Percentiles rank a stretch among this genome's conserved stretches.
These are phyloP conservation scores for Enteromius treurensis DNA, from an alignment of 2,797 vertebrate genomes.

Conservation along the genomic window DNA sequence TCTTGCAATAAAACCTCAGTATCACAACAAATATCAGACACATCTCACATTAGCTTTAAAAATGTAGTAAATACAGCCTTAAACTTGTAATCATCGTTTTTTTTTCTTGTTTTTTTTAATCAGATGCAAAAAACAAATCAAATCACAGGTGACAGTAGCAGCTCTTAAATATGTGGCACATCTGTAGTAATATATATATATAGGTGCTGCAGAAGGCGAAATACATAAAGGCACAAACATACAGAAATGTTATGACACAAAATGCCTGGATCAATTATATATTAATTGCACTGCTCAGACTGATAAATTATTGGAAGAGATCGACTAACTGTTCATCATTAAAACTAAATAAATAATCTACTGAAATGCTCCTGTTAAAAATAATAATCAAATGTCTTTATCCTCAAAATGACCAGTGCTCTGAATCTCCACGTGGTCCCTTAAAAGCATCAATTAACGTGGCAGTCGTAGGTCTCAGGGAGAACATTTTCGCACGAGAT, in stretches of 20 bases:
- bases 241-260: conserved; percentile 76
- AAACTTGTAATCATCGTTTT: conserved; percentile 76
- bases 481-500: conserved; percentile 67
- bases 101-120: conserved; percentile 72
- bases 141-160: conserved; percentile 89
- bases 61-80: conserved; percentile 77
- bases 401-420: conserved; percentile 58
- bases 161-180: conserved; percentile 83
- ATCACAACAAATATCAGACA: conserved; percentile 91
- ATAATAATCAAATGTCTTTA: conserved; percentile 47
- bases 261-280: conserved; percentile 69
- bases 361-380: conserved; percentile 49
- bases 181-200: conserved; percentile 69
- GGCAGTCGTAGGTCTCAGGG: conserved; percentile 53
- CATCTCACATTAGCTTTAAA: conserved; percentile 81
- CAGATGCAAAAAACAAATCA: conserved; percentile 84
- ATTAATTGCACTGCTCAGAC: conserved; percentile 60
- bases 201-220: conserved; percentile 82
- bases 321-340: conserved; percentile 27
- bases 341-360: conserved; percentile 52
- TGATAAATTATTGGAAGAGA: conserved; percentile 60
- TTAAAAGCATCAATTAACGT: conserved; percentile 64
- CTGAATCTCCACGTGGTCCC: conserved; percentile 57
- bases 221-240: conserved; percentile 91
- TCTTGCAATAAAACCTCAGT: conserved; percentile 96